A percentile compares a stretch with the other conserved stretches of the same genome.
These are phyloP conservation scores for Euplagia quadripunctaria DNA, from an alignment of 2,888 invertebrate genomes.

Conservation along the genomic window DNA sequence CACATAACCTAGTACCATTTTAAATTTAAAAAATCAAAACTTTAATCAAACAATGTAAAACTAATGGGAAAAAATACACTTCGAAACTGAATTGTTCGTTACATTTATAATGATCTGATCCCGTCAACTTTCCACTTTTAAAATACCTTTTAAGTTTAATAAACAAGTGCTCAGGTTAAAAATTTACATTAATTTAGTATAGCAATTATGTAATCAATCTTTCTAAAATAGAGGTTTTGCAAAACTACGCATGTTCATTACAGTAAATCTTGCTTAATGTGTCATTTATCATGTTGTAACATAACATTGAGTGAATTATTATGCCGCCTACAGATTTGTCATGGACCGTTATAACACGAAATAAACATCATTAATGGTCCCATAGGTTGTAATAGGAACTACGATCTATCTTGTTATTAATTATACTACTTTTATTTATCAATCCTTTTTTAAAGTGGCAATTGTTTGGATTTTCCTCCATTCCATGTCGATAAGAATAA, in stretches of 20 bases:
- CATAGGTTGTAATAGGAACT: background rate
- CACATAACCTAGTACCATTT: no score
- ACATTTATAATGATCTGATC: no score
- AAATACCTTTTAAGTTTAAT: background rate
- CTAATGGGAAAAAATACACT: no score
- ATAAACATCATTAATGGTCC: background rate
- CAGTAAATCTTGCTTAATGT: slow-evolving; percentile 41
- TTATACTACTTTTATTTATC: background rate
- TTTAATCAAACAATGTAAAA: no score
- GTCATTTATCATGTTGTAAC: slow-evolving; percentile 49
- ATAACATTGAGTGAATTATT: slow-evolving; percentile 41
- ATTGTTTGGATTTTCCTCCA: no score
- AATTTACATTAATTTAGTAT: background rate
- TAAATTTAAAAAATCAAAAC: no score
- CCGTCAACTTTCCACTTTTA: no score
- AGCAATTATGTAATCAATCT: background rate
- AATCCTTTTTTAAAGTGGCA: no score
- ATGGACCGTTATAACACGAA: slow-evolving; percentile 13
- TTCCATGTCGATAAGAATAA: background rate
- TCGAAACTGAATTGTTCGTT: no score
- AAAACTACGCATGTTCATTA: slow-evolving; percentile 33
- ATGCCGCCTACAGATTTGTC: slow-evolving; percentile 40
- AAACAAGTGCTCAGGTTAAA: background rate
- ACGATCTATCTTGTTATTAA: background rate
- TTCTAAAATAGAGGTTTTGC: slow-evolving; percentile 30